A percentile compares a stretch with the other conserved stretches of the same genome.
phyloP scores from a whole-genome alignment of 2,888 invertebrate genomes.

The Scaptomyza tumidula region DNA sequence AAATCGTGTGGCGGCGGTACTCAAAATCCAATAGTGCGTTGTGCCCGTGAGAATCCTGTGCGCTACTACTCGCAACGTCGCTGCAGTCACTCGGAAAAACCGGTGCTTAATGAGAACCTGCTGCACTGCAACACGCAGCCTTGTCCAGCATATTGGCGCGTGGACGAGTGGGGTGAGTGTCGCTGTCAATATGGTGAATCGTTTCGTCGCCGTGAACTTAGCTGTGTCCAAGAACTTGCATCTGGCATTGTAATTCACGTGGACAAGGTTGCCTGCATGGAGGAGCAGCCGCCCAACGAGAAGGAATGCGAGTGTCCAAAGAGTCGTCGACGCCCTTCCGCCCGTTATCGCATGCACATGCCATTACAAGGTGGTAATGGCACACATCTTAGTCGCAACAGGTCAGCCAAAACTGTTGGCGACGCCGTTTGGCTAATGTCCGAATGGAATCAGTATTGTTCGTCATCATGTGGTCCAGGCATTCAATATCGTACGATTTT shows the following conservation, averaged over 20 bases:
- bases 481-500: conserved; percentile 90
- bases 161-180: conserved; percentile 92
- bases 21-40: conserved; percentile 83
- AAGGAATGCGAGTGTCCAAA: conserved; percentile 85
- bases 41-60: conserved; percentile 89
- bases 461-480: conserved; percentile 91
- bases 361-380: too few relatives aligned
- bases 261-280: conserved; percentile 87
- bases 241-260: conserved; percentile 86
- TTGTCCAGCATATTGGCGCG: conserved; percentile 92
- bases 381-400: conserved; percentile 51
- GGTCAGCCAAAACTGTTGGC: conserved; percentile 56
- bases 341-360: conserved; percentile 71
- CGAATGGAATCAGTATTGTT: conserved; percentile 87
- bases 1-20: conserved; percentile 90
- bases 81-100: conserved; percentile 88
- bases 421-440: conserved; percentile 82
- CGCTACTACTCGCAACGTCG: conserved; percentile 88
- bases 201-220: conserved; percentile 89
- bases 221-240: conserved; percentile 87
- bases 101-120: conserved; percentile 86
- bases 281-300: conserved; percentile 85
- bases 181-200: conserved; percentile 88
- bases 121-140: conserved; percentile 91
- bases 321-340: conserved; percentile 64